Evolutionary conservation across 2,888 invertebrate genomes (phyloP), one percentile per base, ranked within the genome.

Genomic region (Microchrysa polita): DNA sequence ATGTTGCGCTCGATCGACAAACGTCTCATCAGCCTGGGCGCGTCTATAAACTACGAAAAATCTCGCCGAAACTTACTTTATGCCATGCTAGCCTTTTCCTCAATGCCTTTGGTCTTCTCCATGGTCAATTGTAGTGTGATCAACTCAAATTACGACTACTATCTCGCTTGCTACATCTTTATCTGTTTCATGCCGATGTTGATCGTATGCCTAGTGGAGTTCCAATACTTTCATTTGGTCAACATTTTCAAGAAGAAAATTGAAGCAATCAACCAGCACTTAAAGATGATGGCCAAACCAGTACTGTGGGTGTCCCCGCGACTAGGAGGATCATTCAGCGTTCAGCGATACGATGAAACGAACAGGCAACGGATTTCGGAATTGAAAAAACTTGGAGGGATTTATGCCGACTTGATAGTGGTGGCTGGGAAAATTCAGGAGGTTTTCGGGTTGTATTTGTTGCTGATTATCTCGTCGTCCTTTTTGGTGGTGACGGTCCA

Each of bases 121-220:
- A 73, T 73, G 73, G 57, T 73, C 7, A 73, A 73, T 57, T 73
- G 73, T 57, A 42, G 40, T 12, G 34, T 73, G 1, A 65, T 73
- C 34, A 73, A 57, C 44, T 55, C 55, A 1, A 53, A 73, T 34
- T 40, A 65, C 22, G 42, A 48, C 12, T 16, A 44, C n/a, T 65
- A 65, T 9, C 1, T 44, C 10, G 23, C 57, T 12, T 65, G 73
- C 57, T 73, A 73, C 23, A 52, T 22, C 52, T 73, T 73, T 20
- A 65, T 73, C n/a, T 73, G 73, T 20, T 73, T 73, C 53, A n/a
- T 18, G n/a, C 73, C 73, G n/a, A 65, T 67, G 55, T 27, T 65
- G 1, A 40, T 73, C 14, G 55, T 67, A 10, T 53, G 53, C 7
- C 27, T 73, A 27, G 65, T 65, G 16, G 57, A 73, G 22, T 73